Evolutionary conservation across 35 echinoderm and acorn worm species (phyloP).

Genomic region (Stichopus chloronotus): DNA sequence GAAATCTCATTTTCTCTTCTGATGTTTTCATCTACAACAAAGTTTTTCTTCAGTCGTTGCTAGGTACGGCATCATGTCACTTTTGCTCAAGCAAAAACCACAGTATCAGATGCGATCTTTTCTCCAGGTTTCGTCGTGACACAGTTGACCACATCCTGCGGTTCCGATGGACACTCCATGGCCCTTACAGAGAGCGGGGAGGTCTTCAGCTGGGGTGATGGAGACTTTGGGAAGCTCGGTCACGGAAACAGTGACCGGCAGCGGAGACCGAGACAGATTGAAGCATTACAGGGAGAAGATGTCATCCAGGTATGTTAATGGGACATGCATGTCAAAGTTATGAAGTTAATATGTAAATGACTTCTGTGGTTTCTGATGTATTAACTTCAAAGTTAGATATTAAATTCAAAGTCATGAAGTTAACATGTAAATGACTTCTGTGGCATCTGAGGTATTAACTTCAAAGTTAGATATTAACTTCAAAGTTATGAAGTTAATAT

Average conservation of each 20-base stretch:
- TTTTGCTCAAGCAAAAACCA: background rate
- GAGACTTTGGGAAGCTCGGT: conserved; percentile 97
- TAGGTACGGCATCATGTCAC: background rate
- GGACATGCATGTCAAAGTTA: too few relatives aligned
- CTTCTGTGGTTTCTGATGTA: too few relatives aligned
- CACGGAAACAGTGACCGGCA: conserved; percentile 98
- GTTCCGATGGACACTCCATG: conserved; percentile 98
- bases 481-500: too few relatives aligned
- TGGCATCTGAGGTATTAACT: too few relatives aligned
- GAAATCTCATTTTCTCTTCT: too few relatives aligned
- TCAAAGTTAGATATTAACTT: too few relatives aligned
- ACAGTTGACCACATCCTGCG: conserved; percentile 96
- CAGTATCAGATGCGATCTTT: background rate
- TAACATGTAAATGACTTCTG: too few relatives aligned
- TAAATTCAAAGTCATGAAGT: too few relatives aligned
- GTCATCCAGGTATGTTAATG: conserved; percentile 71
- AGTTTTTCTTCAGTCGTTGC: background rate
- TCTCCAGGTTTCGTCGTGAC: conserved; percentile 92
- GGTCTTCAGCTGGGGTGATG: conserved; percentile 99
- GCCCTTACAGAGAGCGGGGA: conserved; percentile 98
- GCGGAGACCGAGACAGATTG: conserved; percentile 89
- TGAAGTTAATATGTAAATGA: too few relatives aligned
- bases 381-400: too few relatives aligned
- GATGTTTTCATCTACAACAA: too few relatives aligned
- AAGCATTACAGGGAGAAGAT: conserved; percentile 95